These are phyloP conservation scores for Chymomyza procnemis DNA, from an alignment of 2,888 invertebrate species.

Conservation along the genomic window DNA sequence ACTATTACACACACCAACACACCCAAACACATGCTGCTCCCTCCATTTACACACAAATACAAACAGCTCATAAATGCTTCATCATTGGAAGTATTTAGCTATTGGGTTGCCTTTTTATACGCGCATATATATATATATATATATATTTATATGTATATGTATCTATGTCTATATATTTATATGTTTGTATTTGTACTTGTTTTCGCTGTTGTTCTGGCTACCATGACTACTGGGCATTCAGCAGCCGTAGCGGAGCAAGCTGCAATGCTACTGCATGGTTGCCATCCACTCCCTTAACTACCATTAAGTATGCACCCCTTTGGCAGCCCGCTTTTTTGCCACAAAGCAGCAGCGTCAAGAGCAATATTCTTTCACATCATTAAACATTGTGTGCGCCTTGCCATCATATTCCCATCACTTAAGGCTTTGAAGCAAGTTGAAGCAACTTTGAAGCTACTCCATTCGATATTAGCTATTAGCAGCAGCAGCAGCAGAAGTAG, in stretches of 20 bases:
- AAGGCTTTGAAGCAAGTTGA: background rate
- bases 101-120: background rate
- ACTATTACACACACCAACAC: slow-evolving; percentile 7
- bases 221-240: background rate
- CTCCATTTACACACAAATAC: background rate
- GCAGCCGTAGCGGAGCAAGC: background rate
- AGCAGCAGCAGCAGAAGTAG: background rate
- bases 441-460: background rate
- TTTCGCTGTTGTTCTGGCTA: background rate
- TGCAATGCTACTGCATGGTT: background rate
- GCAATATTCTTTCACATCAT: slow-evolving; percentile 61
- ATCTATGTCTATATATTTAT: too few species aligned
- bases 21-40: background rate
- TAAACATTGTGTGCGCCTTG: slow-evolving; percentile 27
- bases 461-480: background rate
- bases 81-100: slow-evolving; percentile 33
- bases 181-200: too few species aligned
- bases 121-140: too few species aligned
- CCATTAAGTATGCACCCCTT: background rate
- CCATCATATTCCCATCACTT: background rate
- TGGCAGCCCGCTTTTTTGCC: slow-evolving; percentile 17
- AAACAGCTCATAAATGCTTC: slow-evolving; percentile 33
- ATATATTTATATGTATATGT: too few species aligned
- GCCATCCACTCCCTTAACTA: background rate
- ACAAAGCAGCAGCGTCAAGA: slow-evolving; percentile 46